Evolutionary conservation across 2,113 vertebrate genomes (phyloP).

Genomic region (Eudorcas thomsonii): DNA sequence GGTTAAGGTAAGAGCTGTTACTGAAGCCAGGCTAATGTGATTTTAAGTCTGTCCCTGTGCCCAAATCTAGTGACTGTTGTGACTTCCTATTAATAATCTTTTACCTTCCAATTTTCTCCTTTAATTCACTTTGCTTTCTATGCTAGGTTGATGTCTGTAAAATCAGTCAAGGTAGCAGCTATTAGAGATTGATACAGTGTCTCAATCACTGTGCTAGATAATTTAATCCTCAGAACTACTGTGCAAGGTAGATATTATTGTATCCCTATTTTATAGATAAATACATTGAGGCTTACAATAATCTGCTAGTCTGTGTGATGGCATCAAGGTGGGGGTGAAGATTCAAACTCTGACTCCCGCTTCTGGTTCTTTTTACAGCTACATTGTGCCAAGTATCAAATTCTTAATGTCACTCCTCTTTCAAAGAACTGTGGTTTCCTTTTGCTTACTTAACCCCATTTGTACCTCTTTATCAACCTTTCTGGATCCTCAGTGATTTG

Average conservation of each 20-base stretch:
- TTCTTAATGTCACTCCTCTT: conserved; percentile 17
- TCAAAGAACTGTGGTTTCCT: conserved; percentile 7
- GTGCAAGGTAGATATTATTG: neutral
- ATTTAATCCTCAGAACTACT: neutral
- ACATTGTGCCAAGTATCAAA: conserved; percentile 1
- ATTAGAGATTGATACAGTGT: neutral
- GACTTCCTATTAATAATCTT: neutral
- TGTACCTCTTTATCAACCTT: neutral
- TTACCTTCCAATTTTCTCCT: neutral
- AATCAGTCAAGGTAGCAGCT: neutral
- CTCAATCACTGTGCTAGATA: neutral
- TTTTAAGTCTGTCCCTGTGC: neutral
- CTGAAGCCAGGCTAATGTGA: neutral
- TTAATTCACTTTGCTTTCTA: neutral
- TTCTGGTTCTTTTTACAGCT: neutral
- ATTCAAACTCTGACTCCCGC: neutral
- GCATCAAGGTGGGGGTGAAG: neutral
- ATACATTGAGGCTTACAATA: neutral
- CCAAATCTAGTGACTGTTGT: neutral
- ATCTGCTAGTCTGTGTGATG: neutral
- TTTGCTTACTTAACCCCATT: neutral
- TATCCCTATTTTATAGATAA: conserved; percentile 16
- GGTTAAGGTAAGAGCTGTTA: neutral
- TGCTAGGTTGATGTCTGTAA: neutral
- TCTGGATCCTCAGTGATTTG: conserved; percentile 2